Evolutionary conservation across 2,113 vertebrate species (phyloP), one percentile per base, ranked within the genome.

Genomic region (Cyprinodon tularosa): DNA sequence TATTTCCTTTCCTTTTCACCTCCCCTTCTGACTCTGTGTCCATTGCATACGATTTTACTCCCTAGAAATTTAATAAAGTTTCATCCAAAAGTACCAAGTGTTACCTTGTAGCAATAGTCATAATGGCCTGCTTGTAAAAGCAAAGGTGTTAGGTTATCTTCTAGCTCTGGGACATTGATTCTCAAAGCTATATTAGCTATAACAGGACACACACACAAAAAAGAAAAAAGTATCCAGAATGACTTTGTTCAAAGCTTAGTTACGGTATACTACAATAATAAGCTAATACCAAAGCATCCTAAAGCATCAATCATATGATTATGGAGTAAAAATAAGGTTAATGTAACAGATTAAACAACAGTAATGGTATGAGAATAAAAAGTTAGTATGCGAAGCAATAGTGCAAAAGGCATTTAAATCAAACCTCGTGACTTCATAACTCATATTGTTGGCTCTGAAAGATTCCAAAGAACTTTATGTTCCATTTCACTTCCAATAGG

Each of bases 401-500:
- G 12, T 70, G 67, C n/a, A 47, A 79, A 83, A 74, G 38, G 62
- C 66, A 53, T 66, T 77, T 59, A 78, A 82, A 75, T 69, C 44
- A 74, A 53, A 66, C 63, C 83, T 64, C 77, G 63, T 69, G 42
- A 42, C n/a, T 48, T 36, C 8, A 38, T 82, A 81, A 76, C 44
- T 89, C 81, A 82, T 79, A 72, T 59, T 70, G 45, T 73, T 86
- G 82, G 78, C 78, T 74, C 68, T 60, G 64, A 63, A 86, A 74
- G 82, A 81, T 73, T 62, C 68, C 53, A 22, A 47, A 78, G 66
- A 81, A 78, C 72, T 82, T 63, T 62, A 69, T 78, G 68, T 85
- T 89, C 76, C 80, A 81, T 67, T 82, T 84, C 10, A 83, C 86
- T 88, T 81, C 59, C 76, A 65, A 59, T 57, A 74, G 81, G 77